Conservation (phyloP, 1,140 invertebrate genomes). For the Berghia stephanieae region DNA sequence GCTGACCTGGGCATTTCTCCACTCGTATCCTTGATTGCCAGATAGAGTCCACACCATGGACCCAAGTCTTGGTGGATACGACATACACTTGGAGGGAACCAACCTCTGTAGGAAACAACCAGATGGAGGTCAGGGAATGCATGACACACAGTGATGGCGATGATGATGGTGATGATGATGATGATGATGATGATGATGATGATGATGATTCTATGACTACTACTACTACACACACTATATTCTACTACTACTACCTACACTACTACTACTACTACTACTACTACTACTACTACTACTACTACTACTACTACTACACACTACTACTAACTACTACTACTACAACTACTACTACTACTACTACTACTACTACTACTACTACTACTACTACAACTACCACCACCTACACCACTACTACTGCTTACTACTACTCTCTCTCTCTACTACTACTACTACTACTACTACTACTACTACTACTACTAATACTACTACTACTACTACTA, state of each 20-base stretch:
- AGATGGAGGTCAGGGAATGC: neutral
- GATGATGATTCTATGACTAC: too few species aligned
- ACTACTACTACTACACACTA: too few species aligned
- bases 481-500: neutral
- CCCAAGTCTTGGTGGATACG: neutral
- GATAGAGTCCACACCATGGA: constrained; percentile 11
- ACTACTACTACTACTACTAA: neutral
- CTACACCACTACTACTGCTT: too few species aligned
- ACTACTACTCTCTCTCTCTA: neutral
- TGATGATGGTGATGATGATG: constrained; percentile 10
- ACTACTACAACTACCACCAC: too few species aligned
- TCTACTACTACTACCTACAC: too few species aligned
- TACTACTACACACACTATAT: neutral
- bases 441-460: neutral
- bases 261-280: too few species aligned
- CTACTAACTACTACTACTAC: too few species aligned
- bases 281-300: constrained; percentile 4
- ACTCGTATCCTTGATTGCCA: constrained; percentile 20
- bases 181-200: constrained; percentile 21
- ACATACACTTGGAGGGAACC: constrained; percentile 22
- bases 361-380: neutral
- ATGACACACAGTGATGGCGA: neutral
- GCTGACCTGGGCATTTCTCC: neutral
- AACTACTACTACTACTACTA: neutral
- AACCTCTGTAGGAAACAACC: constrained; percentile 12